phyloP scores from a whole-genome alignment of 2,797 vertebrate species.

The Rhabdomys pumilio region DNA sequence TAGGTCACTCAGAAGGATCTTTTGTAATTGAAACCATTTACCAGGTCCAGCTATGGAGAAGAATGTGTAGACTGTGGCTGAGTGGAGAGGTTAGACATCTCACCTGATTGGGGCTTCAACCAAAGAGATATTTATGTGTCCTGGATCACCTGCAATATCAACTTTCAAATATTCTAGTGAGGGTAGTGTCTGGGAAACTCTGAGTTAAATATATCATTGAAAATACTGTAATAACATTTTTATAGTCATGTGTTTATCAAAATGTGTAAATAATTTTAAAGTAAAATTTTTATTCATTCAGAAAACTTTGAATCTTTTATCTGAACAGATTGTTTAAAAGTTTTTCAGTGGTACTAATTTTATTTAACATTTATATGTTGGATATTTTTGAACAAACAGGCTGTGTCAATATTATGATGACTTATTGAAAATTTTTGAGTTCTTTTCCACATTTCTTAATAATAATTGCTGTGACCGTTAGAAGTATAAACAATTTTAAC shows the following conservation, averaged over 20 bases:
- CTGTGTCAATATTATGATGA: neutral
- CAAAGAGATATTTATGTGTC: neutral
- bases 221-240: slow-evolving; percentile 36
- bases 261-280: neutral
- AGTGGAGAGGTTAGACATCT: neutral
- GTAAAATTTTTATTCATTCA: neutral
- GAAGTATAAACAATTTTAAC: neutral
- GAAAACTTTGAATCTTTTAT: neutral
- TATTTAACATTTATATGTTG: neutral
- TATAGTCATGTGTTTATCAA: neutral
- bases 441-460: neutral
- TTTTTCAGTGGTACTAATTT: neutral
- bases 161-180: neutral
- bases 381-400: neutral
- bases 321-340: slow-evolving; percentile 46
- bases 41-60: neutral
- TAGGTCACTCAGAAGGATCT: neutral
- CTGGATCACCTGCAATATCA: neutral
- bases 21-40: neutral
- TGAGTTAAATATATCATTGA: neutral
- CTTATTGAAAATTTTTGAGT: neutral
- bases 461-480: neutral
- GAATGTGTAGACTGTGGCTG: neutral
- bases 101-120: neutral
- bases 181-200: neutral